Percentiles rank a stretch among this genome's conserved stretches.
Evolutionary conservation across 1,140 invertebrate species (phyloP).

Genomic region (Parasteatoda tepidariorum): DNA sequence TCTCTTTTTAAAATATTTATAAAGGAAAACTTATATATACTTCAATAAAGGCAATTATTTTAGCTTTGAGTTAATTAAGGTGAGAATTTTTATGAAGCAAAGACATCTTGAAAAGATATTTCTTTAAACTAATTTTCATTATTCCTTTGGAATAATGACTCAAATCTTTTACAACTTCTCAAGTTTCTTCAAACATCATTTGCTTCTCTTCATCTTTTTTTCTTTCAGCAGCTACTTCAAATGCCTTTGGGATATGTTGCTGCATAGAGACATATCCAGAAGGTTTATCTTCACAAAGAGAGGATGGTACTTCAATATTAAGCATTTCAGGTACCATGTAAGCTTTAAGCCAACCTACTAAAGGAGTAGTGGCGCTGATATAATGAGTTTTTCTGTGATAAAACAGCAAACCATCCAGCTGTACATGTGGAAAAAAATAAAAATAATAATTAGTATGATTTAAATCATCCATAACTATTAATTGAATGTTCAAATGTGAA

Average conservation of each 20-base stretch:
- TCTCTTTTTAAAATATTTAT: no score
- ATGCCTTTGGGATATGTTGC: conserved; percentile 63
- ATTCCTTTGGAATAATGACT: no score
- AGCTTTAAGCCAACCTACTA: conserved; percentile 89
- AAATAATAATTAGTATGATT: background rate
- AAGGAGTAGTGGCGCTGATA: conserved; percentile 79
- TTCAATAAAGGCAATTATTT: no score
- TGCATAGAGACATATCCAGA: conserved; percentile 67
- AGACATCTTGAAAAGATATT: no score
- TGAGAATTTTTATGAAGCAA: no score
- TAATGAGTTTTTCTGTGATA: conserved; percentile 85
- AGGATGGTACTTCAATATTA: conserved; percentile 71
- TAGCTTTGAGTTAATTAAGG: no score
- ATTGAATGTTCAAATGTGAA: background rate
- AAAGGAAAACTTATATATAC: no score
- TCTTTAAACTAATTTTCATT: no score
- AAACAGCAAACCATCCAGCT: conserved; percentile 83
- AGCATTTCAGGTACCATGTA: conserved; percentile 88
- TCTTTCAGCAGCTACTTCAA: conserved; percentile 32
- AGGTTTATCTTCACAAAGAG: conserved; percentile 68
- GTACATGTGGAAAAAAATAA: background rate
- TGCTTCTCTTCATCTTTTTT: conserved; percentile 41
- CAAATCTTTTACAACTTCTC: no score
- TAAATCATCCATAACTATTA: background rate
- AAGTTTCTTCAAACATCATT: conserved; percentile 28